phyloP scores from a whole-genome alignment of 92 coral and sea anemone species.

The Scolanthus callimorphus region DNA sequence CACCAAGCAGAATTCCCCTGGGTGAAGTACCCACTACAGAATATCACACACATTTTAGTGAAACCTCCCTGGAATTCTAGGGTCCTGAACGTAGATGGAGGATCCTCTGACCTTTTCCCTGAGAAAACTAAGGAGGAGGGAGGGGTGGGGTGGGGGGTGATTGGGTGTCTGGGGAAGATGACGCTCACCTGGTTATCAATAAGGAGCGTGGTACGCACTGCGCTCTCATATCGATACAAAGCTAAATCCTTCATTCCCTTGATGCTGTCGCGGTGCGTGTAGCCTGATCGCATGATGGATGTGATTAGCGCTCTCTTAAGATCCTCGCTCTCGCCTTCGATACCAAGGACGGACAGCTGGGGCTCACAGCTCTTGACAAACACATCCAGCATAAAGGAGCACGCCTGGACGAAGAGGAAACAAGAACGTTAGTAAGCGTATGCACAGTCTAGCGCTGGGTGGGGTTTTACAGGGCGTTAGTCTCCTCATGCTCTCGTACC shows the following conservation, averaged over 20 bases:
- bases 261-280: conserved; percentile 58
- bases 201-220: conserved; percentile 61
- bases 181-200: conserved; percentile 77
- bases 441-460: too few relatives aligned
- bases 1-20: too few relatives aligned
- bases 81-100: too few relatives aligned
- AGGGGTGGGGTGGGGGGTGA: background rate
- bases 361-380: conserved; percentile 71
- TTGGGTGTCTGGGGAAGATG: background rate
- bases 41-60: too few relatives aligned
- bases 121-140: too few relatives aligned
- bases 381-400: conserved; percentile 77
- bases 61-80: too few relatives aligned
- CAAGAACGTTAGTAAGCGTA: too few relatives aligned
- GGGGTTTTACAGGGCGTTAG: too few relatives aligned
- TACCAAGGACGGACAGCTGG: conserved; percentile 45
- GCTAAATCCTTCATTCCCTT: conserved; percentile 89
- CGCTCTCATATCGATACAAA: conserved; percentile 75
- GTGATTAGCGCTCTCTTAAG: conserved; percentile 52
- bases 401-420: conserved; percentile 45
- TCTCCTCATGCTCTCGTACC: too few relatives aligned
- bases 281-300: conserved; percentile 47
- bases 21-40: too few relatives aligned
- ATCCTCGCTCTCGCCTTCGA: conserved; percentile 42
- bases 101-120: too few relatives aligned